Evolutionary conservation across 1,140 invertebrate species (phyloP), one percentile per base, ranked within the genome.

Genomic region (Brachionus sp.): DNA sequence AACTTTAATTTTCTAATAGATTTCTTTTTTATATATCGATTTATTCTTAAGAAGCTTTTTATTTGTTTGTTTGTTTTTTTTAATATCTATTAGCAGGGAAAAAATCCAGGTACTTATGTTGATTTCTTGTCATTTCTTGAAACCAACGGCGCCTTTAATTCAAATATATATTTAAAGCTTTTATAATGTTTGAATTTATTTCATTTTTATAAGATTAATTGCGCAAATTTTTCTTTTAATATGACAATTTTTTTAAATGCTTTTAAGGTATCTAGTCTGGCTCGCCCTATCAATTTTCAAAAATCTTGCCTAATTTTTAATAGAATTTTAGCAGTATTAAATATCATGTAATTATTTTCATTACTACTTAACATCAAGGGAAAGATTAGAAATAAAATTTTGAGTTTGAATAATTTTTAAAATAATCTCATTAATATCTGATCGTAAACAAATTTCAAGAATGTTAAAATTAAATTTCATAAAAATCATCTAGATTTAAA

Each of bases 1-100:
- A 53, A 53, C 50, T 53, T 53, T 53, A 53, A 53, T 53, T 53
- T 53, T 53, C 50, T 53, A 53, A 53, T 53, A 53, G 50, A 53
- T 53, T 16, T 53, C 7, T 5, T 53, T 16, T 53, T 16, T 16
- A 4, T 16, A 53, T 53, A 53, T 53, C 50, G 50, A 53, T 53
- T 46, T 53, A 16, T 16, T 53, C 19, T 16, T 53, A 6, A 53
- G 4, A 16, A 53, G 19, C 13, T 5, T 53, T 53, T 53, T 46
- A 13, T 13, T 46, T 53, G 7, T 53, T 16, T 53, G n/a, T 53
- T 13, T 53, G n/a, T 53, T 2, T 16, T 53, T 53, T 46, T 53
- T 53, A n/a, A 53, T 53, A 53, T 53, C n/a, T 53, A 16, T 53
- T 53, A 53, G 50, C 50, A 5, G 19, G 50, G 19, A 53, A 53